Evolutionary conservation across 2,888 invertebrate genomes (phyloP), one percentile per base, ranked within the genome.

Genomic region (Tanytarsus gracilentus): DNA sequence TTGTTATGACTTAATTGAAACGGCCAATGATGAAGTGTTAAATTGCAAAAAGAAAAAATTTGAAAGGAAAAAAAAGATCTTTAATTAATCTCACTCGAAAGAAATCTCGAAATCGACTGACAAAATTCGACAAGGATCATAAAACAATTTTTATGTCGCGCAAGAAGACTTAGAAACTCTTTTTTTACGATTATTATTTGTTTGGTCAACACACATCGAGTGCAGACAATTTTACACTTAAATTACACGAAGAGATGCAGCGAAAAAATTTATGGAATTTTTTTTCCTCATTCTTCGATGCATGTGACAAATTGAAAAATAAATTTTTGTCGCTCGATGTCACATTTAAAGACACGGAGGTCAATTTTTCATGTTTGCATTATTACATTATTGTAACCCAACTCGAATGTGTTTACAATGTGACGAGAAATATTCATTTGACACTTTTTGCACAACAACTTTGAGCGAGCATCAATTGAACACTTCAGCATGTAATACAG

Each of bases 11-110:
- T 36, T 36, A 51, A 51, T 51, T 14, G 29, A 53, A 21, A 21
- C n/a, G n/a, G n/a, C n/a, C n/a, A n/a, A n/a, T 18, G 33, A 53
- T 36, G 53, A 53, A 53, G 53, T 53, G 53, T 53, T 36, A 53
- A 53, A 53, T 53, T 36, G 53, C 53, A 53, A 51, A 51, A 29
- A 51, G n/a, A n/a, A n/a, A n/a, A n/a, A n/a, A n/a, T n/a, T n/a
- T n/a, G n/a, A n/a, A n/a, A n/a, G n/a, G n/a, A n/a, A n/a, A n/a
- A n/a, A n/a, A n/a, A n/a, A n/a, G n/a, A n/a, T n/a, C 21, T 53
- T 51, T 33, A 30, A n/a, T 53, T n/a, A 51, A 51, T 29, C 18
- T 23, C 16, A 23, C 21, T 11, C 3, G 1, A 44, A 44, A 18
- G n/a, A 51, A 51, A 29, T 7, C 16, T 51, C 29, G 16, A 51